Evolutionary conservation across 2,113 vertebrate species (phyloP), one percentile per base, ranked within the genome.

Genomic region (Rostratula benghalensis): DNA sequence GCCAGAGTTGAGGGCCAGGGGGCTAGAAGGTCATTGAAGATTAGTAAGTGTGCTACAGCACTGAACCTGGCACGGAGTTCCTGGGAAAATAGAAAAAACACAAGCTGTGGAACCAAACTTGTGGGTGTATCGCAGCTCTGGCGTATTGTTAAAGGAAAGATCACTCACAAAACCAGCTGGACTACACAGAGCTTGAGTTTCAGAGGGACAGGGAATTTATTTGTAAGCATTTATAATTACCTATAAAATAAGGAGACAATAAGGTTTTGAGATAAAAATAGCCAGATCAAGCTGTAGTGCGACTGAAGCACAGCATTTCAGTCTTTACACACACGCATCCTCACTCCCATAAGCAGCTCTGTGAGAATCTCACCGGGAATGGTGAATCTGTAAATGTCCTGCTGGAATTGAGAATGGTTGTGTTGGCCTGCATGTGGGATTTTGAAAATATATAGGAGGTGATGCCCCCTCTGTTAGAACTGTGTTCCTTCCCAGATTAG

Each of bases 381-480:
- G 20, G 13, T 35, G 43, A 22, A 9, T 64, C 68, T 50, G 56
- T 51, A 56, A 33, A 31, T 50, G 35, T 61, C 24, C 33, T 60
- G 28, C 45, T 79, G 91, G 27, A 87, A 25, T 3, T 6, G 25
- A 31, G 57, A 51, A 12, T 27, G 19, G 33, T 68, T 2, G 0
- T 18, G 39, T 33, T 39, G 14, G 35, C 30, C 53, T n/a, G 0
- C 4, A 8, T 11, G 35, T 5, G n/a, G 37, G 24, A 43, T 57
- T 45, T 68, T 56, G 43, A 74, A 75, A 41, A 43, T 11, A 12
- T 2, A 8, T 5, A 14, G 39, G 46, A n/a, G 27, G 17, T 13
- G 39, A 25, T 13, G 30, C 13, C 16, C 17, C 2, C 31, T 53
- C 13, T 0, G 0, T 57, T 53, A 17, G 15, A 65, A 2, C 45